Base-by-base conservation (phyloP, 2,113 vertebrate species). In the Passerina amoena region DNA sequence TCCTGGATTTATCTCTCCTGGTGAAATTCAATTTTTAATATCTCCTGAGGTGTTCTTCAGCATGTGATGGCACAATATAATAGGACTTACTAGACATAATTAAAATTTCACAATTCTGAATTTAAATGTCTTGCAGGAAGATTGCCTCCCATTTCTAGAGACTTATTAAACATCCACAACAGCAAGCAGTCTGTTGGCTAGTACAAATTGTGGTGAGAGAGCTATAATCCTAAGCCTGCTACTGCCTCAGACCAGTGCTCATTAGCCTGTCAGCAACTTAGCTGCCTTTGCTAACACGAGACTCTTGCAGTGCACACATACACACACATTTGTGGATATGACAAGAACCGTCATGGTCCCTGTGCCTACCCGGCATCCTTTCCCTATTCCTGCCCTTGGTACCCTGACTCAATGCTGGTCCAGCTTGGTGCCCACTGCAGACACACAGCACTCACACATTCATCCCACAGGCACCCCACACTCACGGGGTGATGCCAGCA, bases 401-500 rank as follows among this genome's bases (percentile, higher is more conserved):
- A 69, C 21, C 30, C 21, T 31, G 16, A 21, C 17, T 31, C 21
- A 37, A 31, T 50, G 25, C 42, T 42, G 35, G 21, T 42, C 25
- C 59, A 57, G 12, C 14, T 5, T 31, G 17, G 14, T 57, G 50
- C 31, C 15, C 25, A 9, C 57, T 71, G 66, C 31, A 80, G 35
- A 35, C 51, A 44, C 35, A 54, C 10, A 51, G 18, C 9, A 69
- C 15, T 42, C 25, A 35, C 11, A 14, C 4, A 6, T 7, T 63
- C 5, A 3, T 35, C 40, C 20, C 28, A n/a, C 20, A 81, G 24
- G 18, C 23, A 70, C 1, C 2, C 18, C 38, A 44, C 4, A 9
- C 19, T 40, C 2, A 1, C 0, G 1, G 11, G 13, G 66, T 5
- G 8, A 40, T 19, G 4, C 19, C 69, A 47, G 18, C 22, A 37